Evolutionary conservation across 2,888 invertebrate genomes (phyloP).

Genomic region (Margaritifera margaritifera): DNA sequence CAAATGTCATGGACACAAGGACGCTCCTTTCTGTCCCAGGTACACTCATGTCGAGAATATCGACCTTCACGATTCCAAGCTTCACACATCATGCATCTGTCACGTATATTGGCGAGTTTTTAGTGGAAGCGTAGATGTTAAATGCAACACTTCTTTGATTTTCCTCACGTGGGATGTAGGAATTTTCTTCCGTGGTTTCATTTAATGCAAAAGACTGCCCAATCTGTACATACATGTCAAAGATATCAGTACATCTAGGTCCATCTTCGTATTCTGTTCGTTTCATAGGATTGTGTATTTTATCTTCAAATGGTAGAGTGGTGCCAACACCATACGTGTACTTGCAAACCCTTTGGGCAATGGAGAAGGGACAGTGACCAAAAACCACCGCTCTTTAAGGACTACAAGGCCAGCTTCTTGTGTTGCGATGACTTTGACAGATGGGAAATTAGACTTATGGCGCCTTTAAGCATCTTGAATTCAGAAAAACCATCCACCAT

Average conservation of each 20-base stretch:
- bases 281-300: constrained; percentile 11
- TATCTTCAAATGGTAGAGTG: constrained; percentile 9
- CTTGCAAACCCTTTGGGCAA: constrained; percentile 13
- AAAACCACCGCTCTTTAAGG: constrained; percentile 27
- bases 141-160: constrained; percentile 16
- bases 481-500: constrained; percentile 36
- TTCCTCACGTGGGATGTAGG: constrained; percentile 13
- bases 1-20: too few relatives aligned
- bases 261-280: constrained; percentile 13
- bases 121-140: constrained; percentile 13
- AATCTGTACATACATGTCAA: constrained; percentile 17
- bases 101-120: constrained; percentile 16
- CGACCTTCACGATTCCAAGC: constrained; percentile 18
- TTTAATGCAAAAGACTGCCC: constrained; percentile 12
- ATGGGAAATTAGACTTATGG: constrained; percentile 15
- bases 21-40: too few relatives aligned
- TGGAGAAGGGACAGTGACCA: constrained; percentile 21
- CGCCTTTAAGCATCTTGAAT: constrained; percentile 17
- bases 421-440: constrained; percentile 19
- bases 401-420: constrained; percentile 26
- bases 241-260: constrained; percentile 19
- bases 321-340: constrained; percentile 21
- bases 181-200: constrained; percentile 13
- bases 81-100: constrained; percentile 20
- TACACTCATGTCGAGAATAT: constrained; percentile 16